Percentiles rank a stretch among this genome's conserved stretches.
These are phyloP conservation scores for Nicator chloris DNA, from an alignment of 2,113 vertebrate species.

Conservation along the genomic window DNA sequence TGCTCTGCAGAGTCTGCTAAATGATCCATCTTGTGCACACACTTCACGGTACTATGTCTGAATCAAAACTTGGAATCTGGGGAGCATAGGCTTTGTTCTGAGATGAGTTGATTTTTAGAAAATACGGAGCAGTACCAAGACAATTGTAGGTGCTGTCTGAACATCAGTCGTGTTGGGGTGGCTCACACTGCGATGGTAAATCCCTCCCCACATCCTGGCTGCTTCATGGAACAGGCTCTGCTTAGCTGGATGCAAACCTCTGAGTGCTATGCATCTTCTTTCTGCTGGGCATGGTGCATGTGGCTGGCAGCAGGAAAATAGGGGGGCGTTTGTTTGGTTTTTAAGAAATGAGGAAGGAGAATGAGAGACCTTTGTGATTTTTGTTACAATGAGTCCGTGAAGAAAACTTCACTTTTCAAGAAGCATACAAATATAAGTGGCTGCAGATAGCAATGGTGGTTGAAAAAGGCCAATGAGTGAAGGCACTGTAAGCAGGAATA, in stretches of 20 bases:
- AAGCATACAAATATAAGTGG: rapidly evolving
- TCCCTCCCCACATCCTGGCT: background rate
- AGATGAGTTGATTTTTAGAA: background rate
- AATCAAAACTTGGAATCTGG: background rate
- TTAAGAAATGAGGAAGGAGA: background rate
- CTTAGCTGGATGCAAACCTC: background rate
- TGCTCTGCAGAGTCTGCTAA: background rate
- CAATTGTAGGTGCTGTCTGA: background rate
- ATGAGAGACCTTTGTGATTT: background rate
- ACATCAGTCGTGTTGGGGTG: rapidly evolving
- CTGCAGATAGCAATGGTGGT: background rate
- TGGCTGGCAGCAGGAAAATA: background rate
- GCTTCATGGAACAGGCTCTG: background rate
- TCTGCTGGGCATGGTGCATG: background rate
- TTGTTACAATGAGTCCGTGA: background rate
- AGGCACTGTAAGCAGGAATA: background rate
- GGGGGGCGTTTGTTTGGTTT: background rate
- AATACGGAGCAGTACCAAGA: background rate
- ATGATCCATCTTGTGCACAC: background rate
- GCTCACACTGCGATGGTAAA: background rate
- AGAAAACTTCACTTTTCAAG: background rate
- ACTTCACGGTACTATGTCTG: background rate
- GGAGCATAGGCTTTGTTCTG: background rate
- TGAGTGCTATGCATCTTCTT: background rate
- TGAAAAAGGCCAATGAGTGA: background rate